Evolutionary conservation across 2,797 vertebrate genomes (phyloP), one percentile per base, ranked within the genome.

Genomic region (Pangasius sanitwongsei): DNA sequence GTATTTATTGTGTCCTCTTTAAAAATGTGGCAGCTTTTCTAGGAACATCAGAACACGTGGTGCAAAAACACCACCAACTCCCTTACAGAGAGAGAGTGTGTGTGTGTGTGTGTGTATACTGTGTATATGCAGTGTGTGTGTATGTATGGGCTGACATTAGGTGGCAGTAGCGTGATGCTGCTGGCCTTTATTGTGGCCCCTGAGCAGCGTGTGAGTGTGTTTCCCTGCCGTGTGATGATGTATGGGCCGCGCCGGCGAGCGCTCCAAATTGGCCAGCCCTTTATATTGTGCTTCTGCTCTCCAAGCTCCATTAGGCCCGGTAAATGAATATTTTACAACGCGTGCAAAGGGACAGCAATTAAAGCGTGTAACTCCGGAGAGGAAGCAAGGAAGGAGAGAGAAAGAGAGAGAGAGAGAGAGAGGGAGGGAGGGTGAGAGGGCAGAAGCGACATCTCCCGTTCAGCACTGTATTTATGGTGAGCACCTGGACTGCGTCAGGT

Each of bases 151-250:
- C 85, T 91, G 94, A 94, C 97, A 96, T 96, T 97, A 97, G 97
- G 97, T 97, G 97, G 97, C 97, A 97, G 97, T 96, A 96, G 96
- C 92, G 96, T 96, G 97, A 96, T 96, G 94, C 93, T 86, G 92
- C 96, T 97, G 92, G 92, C 92, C 90, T 91, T 89, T 91, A 92
- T 89, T 92, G 89, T 93, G 87, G 91, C 86, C 72, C 48, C 83
- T 20, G 16, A 78, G 61, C 80, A 85, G 81, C 16, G 44, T 70
- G 89, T 78, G 87, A 88, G 87, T 70, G 86, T 77, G 85, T 89
- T 86, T 78, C 83, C 75, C 74, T 85, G 75, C 80, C 37, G 86
- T 70, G 82, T 78, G 89, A 90, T 91, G 87, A 92, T 93, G 89
- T 90, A 93, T 92, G 87, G 90, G 90, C 87, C 84, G 90, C 75